Evolutionary conservation across 2,113 vertebrate species (phyloP).

Genomic region (Panthera leo): DNA sequence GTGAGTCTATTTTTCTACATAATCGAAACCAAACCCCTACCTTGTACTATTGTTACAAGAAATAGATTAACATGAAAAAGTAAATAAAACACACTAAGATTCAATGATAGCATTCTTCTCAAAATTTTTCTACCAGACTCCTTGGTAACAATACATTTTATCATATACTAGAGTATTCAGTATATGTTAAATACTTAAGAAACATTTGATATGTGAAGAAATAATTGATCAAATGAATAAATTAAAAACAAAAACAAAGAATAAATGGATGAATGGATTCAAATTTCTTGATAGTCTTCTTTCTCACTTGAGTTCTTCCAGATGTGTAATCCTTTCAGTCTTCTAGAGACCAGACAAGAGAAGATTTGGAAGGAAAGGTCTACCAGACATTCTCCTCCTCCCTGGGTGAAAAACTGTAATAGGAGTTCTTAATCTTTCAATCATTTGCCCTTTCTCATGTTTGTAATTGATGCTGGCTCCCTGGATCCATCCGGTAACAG

Average conservation of each 20-base stretch:
- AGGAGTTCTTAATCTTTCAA: not conserved
- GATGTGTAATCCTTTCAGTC: not conserved
- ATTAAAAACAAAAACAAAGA: not conserved
- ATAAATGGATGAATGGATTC: not conserved
- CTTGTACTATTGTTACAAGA: not conserved
- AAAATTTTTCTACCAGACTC: not conserved
- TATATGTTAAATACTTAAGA: not conserved
- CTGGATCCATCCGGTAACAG: not conserved
- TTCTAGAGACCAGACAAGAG: not conserved
- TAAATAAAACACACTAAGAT: not conserved
- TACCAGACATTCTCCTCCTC: not conserved
- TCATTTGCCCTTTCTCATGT: not conserved
- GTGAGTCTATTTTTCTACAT: not conserved
- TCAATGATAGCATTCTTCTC: not conserved
- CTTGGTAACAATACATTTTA: not conserved
- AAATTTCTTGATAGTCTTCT: not conserved
- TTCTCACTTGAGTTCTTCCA: not conserved
- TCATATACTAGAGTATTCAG: not conserved
- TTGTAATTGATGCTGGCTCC: not conserved
- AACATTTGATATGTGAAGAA: not conserved
- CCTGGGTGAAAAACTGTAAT: not conserved
- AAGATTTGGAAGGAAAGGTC: not conserved
- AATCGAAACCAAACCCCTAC: not conserved
- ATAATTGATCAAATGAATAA: not conserved
- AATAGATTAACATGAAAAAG: not conserved